phyloP scores from a whole-genome alignment of 2,113 vertebrate genomes.

The Pseudonaja textilis region DNA sequence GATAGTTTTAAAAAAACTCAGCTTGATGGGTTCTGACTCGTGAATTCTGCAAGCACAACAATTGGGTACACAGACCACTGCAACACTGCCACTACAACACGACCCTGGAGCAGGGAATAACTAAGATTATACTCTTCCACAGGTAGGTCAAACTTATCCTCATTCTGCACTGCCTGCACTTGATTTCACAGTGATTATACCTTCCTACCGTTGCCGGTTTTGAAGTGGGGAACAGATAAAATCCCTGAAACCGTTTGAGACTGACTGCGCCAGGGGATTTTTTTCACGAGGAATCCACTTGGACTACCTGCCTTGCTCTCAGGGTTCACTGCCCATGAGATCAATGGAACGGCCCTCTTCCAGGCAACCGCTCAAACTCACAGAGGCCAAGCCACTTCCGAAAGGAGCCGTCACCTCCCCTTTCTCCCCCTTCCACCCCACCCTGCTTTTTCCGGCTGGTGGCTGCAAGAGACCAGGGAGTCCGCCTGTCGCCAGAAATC shows the following conservation, averaged over 20 bases:
- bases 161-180: not conserved
- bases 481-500: conserved; percentile 54
- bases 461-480: conserved; percentile 18
- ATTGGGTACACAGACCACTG: not conserved
- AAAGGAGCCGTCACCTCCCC: conserved; percentile 44
- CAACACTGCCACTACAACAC: not conserved
- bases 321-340: not conserved
- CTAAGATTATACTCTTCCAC: not conserved
- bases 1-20: not conserved
- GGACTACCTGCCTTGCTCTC: rapidly evolving
- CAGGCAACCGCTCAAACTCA: not conserved
- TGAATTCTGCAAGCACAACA: not conserved
- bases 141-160: not conserved
- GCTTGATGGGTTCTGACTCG: not conserved
- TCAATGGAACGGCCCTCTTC: not conserved
- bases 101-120: not conserved
- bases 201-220: not conserved
- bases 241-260: not conserved
- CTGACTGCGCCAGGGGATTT: not conserved
- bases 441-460: conserved; percentile 51
- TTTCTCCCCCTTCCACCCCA: not conserved
- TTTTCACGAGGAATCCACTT: not conserved
- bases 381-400: conserved; percentile 32
- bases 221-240: not conserved
- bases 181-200: not conserved